A percentile compares a stretch with the other conserved stretches of the same genome.
Conservation (phyloP, 2,113 vertebrate genomes). For the Lophius piscatorius region DNA sequence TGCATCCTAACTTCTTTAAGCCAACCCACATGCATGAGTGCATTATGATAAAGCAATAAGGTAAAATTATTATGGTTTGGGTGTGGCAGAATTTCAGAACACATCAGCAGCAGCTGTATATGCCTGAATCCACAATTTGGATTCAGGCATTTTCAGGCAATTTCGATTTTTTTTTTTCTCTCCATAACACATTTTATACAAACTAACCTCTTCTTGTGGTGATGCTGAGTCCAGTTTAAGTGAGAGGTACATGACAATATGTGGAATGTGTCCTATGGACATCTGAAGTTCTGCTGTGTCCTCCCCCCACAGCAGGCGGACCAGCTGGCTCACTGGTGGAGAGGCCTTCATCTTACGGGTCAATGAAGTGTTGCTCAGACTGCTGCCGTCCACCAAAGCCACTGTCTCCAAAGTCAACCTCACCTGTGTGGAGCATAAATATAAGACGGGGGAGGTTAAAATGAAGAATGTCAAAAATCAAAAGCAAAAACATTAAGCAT, state of each 20-base stretch:
- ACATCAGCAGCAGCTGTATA: too few relatives aligned
- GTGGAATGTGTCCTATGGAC: conserved; percentile 81
- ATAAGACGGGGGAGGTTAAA: neutral
- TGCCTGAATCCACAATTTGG: too few relatives aligned
- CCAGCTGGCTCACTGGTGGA: conserved; percentile 83
- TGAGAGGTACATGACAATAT: conserved; percentile 90
- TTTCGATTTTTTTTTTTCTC: too few relatives aligned
- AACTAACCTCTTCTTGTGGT: conserved; percentile 89
- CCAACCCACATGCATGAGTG: too few relatives aligned
- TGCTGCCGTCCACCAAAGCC: conserved; percentile 45
- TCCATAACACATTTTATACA: neutral
- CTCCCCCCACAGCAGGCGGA: conserved; percentile 88
- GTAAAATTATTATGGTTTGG: neutral
- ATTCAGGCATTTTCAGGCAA: too few relatives aligned
- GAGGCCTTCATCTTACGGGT: conserved; percentile 55
- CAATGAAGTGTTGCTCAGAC: neutral
- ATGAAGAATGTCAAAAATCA: neutral
- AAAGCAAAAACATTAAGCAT: too few relatives aligned
- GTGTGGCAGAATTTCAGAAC: too few relatives aligned
- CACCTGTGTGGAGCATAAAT: conserved; percentile 77
- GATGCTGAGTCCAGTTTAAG: conserved; percentile 87
- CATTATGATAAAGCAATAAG: too few relatives aligned
- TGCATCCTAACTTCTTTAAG: too few relatives aligned
- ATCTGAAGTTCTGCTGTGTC: conserved; percentile 80
- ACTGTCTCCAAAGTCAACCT: conserved; percentile 91